A percentile compares a stretch with the other conserved stretches of the same genome.
Conservation (phyloP, 37 sponge, comb jelly and placozoan genomes). For the Theonella swinhoei region DNA sequence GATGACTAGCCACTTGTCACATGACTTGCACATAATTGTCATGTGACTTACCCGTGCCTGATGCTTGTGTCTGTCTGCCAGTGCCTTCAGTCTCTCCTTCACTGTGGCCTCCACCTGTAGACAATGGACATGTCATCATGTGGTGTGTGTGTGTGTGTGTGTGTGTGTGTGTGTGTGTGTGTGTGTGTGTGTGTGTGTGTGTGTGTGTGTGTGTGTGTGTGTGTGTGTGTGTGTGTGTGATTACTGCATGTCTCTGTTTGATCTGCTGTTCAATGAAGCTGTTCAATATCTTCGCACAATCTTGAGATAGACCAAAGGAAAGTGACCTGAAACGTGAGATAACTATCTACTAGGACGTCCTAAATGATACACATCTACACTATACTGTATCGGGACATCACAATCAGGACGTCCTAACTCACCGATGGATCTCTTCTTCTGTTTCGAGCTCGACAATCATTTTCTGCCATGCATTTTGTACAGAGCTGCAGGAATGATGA, state of each 20-base stretch:
- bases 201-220: constrained; percentile 34
- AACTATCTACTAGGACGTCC: no score
- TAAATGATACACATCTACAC: neutral
- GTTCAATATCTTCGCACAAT: constrained; percentile 57
- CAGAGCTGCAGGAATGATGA: constrained; percentile 18
- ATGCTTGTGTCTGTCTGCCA: constrained; percentile 26
- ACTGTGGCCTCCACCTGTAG: neutral
- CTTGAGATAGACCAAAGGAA: constrained; percentile 19
- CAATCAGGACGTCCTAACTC: neutral
- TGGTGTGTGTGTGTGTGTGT: no score
- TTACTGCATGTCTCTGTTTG: constrained; percentile 75
- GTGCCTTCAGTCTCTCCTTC: neutral
- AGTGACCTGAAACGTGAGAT: constrained; percentile 10
- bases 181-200: constrained; percentile 38
- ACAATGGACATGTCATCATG: neutral
- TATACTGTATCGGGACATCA: neutral
- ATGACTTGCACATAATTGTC: neutral
- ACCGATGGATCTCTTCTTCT: constrained; percentile 59
- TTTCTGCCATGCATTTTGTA: constrained; percentile 50
- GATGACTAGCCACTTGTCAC: no score
- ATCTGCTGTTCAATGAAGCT: constrained; percentile 69
- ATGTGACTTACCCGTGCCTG: constrained; percentile 50
- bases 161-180: constrained; percentile 47
- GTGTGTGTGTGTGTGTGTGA: no score
- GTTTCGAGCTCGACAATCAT: constrained; percentile 48